phyloP scores from a whole-genome alignment of 2,888 invertebrate species.

The Drosophila recens region DNA sequence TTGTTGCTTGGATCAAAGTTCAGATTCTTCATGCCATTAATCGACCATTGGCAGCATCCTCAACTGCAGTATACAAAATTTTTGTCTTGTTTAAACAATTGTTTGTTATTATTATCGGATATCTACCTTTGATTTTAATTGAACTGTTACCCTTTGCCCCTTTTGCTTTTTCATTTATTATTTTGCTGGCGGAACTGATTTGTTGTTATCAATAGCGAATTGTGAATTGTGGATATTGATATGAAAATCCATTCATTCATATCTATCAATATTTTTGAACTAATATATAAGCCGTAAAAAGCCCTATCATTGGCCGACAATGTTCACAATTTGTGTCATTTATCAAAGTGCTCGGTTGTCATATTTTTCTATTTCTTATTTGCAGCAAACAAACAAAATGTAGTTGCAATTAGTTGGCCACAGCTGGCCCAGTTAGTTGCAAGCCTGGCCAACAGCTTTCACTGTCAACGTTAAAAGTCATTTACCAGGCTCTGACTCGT shows the following conservation, averaged over 20 bases:
- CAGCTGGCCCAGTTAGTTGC: conserved; percentile 28
- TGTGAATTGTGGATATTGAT: conserved; percentile 7
- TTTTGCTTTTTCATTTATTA: not conserved
- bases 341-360: conserved; percentile 35
- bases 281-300: conserved; percentile 13
- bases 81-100: conserved; percentile 17
- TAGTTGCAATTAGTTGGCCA: conserved; percentile 66
- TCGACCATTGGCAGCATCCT: conserved; percentile 1
- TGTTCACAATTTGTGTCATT: conserved; percentile 38
- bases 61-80: not conserved
- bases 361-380: conserved; percentile 12
- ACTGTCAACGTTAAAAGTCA: conserved; percentile 64
- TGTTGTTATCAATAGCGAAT: conserved; percentile 13
- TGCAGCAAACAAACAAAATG: conserved; percentile 28
- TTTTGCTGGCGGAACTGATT: conserved; percentile 3
- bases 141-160: not conserved
- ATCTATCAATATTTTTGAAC: conserved; percentile 31
- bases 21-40: conserved; percentile 6
- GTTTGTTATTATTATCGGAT: conserved; percentile 21
- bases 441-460: conserved; percentile 43
- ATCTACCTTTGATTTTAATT: conserved; percentile 15
- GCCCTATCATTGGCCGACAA: conserved; percentile 36
- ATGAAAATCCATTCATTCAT: conserved; percentile 27
- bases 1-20: conserved; percentile 21
- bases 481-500: conserved; percentile 31